These are phyloP conservation scores for Drosophila guanche DNA, from an alignment of 1,140 invertebrate species.

Conservation along the genomic window DNA sequence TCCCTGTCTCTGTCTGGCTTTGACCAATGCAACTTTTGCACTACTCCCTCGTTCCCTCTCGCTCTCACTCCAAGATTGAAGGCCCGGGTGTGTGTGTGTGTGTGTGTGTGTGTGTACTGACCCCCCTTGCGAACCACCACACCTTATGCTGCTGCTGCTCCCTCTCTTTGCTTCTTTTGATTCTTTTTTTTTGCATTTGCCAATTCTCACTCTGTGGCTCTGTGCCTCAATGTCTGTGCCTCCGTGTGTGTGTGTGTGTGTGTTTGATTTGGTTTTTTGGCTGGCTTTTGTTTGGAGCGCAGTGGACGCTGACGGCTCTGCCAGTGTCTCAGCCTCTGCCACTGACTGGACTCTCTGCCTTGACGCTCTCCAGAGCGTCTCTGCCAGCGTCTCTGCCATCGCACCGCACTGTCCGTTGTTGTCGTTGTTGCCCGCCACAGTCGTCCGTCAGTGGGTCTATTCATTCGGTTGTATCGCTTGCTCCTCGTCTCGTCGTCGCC, in stretches of 20 bases:
- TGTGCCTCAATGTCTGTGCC: neutral
- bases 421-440: conserved; percentile 46
- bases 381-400: conserved; percentile 26
- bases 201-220: conserved; percentile 1
- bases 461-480: conserved; percentile 80
- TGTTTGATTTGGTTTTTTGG: conserved; percentile 56
- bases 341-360: conserved; percentile 11
- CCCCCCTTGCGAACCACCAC: too few relatives aligned
- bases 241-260: conserved; percentile 42
- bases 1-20: conserved; percentile 9
- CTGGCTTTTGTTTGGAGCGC: conserved; percentile 77
- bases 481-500: conserved; percentile 80
- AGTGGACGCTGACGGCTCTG: conserved; percentile 42
- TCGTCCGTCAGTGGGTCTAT: conserved; percentile 61
- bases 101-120: conserved; percentile 15
- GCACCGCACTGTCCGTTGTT: conserved; percentile 39
- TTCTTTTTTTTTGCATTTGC: conserved; percentile 51
- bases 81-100: conserved; percentile 23
- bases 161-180: conserved; percentile 31
- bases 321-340: neutral
- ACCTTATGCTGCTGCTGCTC: too few relatives aligned
- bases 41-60: neutral
- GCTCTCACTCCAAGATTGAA: neutral
- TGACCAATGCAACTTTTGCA: conserved; percentile 39
- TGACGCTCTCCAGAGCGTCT: conserved; percentile 9